Evolutionary conservation across 92 coral and sea anemone species (phyloP), one percentile per base, ranked within the genome.

Genomic region (Meandrina meandrites): DNA sequence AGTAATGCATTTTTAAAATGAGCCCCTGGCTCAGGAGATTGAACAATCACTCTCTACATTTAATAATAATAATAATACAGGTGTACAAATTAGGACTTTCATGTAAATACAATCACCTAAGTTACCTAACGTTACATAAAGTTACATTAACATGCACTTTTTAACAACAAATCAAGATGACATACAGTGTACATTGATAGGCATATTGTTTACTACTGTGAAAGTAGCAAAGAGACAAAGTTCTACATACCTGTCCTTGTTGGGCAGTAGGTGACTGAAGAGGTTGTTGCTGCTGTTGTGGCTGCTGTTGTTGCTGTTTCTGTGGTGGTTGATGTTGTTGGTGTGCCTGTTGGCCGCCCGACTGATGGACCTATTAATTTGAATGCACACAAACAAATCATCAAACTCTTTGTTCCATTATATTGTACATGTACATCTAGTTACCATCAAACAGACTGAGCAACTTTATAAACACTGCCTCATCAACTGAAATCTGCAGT

Each of bases 181-280:
- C 45, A 40, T 2, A 40, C 45, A 40, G 45, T 40, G n/a, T n/a
- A n/a, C n/a, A n/a, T n/a, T n/a, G n/a, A n/a, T n/a, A n/a, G n/a
- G n/a, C n/a, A n/a, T n/a, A n/a, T n/a, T n/a, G n/a, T n/a, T n/a
- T n/a, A n/a, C n/a, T n/a, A n/a, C n/a, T n/a, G n/a, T n/a, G n/a
- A n/a, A n/a, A n/a, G n/a, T n/a, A 40, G 6, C 45, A 19, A 21
- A 62, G 13, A 11, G 15, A 10, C 1, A 66, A 10, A 10, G 35
- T 11, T 28, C 3, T 27, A 53, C 24, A 27, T 89, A 94, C 96
- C 99, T 97, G 99, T 86, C 86, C 96, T 89, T 95, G 99, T 85
- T 90, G 98, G 15, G 92, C 85, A 31, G 95, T 89, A 34, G 97
- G 92, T 19, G 97, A 94, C 76, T 94, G 97, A 0, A 93, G 91